phyloP scores from a whole-genome alignment of 2,113 vertebrate genomes.

The Fukomys damarensis region DNA sequence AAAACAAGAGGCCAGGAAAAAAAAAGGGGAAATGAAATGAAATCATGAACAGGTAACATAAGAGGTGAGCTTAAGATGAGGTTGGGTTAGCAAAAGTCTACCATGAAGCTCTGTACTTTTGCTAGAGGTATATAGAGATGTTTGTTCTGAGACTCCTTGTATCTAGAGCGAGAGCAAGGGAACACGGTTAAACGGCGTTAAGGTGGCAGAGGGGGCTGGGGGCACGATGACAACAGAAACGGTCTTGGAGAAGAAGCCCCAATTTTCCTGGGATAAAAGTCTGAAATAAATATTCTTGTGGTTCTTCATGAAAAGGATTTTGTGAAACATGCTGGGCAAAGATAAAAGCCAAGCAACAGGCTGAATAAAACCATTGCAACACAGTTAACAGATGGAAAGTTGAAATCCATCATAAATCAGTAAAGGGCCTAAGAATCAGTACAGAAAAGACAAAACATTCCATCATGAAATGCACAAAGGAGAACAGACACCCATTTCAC shows the following conservation, averaged over 20 bases:
- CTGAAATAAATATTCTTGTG: neutral
- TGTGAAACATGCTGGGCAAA: neutral
- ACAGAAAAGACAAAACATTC: neutral
- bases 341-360: neutral
- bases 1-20: neutral
- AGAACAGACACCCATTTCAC: neutral
- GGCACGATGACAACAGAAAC: neutral
- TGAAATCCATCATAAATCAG: conserved; percentile 22
- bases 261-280: conserved; percentile 24
- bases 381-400: neutral
- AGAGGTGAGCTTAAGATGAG: neutral
- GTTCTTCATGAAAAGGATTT: neutral
- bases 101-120: neutral
- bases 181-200: neutral
- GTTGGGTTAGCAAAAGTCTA: neutral
- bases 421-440: neutral
- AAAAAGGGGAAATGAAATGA: neutral
- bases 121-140: neutral
- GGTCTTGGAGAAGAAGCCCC: neutral
- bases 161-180: neutral
- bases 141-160: neutral
- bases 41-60: neutral
- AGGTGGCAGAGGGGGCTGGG: neutral
- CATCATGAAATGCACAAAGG: neutral
- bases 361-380: neutral